phyloP scores from a whole-genome alignment of 2,797 vertebrate genomes.

The Pagetopsis macropterus region DNA sequence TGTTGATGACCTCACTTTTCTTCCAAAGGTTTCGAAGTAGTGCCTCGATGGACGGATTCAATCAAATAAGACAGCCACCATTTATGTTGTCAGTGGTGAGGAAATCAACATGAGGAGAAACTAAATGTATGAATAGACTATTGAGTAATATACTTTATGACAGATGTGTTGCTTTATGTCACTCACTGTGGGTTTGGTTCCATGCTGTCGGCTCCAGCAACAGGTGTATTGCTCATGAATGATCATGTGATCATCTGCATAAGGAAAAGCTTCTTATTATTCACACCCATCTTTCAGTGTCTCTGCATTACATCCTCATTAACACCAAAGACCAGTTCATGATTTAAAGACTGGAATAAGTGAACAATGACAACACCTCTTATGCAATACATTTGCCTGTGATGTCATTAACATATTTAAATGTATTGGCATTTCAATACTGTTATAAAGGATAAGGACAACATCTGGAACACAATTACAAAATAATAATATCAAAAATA shows the following conservation, averaged over 20 bases:
- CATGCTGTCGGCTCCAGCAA: conserved; percentile 37
- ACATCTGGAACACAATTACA: background rate
- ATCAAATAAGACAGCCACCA: conserved; percentile 17
- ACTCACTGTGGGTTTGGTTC: conserved; percentile 28
- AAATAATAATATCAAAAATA: no score
- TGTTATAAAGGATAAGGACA: background rate
- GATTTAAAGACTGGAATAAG: conserved; percentile 55
- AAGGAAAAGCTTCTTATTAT: conserved; percentile 60
- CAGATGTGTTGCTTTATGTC: conserved; percentile 13
- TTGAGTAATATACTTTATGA: conserved; percentile 6
- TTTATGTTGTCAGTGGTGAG: conserved; percentile 42
- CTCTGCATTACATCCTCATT: conserved; percentile 69
- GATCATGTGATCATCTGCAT: conserved; percentile 58
- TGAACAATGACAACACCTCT: conserved; percentile 55
- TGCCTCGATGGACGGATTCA: background rate
- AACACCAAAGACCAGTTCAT: conserved; percentile 64
- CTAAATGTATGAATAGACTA: conserved; percentile 18
- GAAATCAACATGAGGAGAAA: conserved; percentile 31
- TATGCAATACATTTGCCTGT: conserved; percentile 27
- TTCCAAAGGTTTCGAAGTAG: conserved; percentile 65
- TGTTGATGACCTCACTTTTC: conserved; percentile 70
- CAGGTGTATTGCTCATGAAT: conserved; percentile 35
- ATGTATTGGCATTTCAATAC: background rate
- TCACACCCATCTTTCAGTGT: conserved; percentile 65
- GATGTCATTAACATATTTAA: conserved; percentile 8